phyloP scores from a whole-genome alignment of 2,888 invertebrate genomes.

The Apotomis betuletana region DNA sequence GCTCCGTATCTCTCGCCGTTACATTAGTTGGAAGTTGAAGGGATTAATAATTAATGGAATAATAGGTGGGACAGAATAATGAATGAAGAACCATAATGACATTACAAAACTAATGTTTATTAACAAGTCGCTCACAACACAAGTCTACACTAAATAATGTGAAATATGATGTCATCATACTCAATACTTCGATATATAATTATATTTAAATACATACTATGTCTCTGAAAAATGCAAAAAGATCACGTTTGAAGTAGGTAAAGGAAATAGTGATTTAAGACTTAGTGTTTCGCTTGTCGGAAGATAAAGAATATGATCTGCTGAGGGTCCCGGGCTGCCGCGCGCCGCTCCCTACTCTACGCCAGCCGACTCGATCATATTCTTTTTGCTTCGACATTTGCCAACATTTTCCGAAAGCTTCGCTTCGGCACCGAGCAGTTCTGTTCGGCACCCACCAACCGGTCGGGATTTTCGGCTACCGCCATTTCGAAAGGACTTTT shows the following conservation, averaged over 20 bases:
- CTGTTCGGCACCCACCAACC: slow-evolving; percentile 64
- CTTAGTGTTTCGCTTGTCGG: slow-evolving; percentile 39
- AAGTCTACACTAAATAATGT: slow-evolving; percentile 74
- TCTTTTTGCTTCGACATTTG: slow-evolving; percentile 75
- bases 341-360: slow-evolving; percentile 60
- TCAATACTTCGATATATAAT: slow-evolving; percentile 64
- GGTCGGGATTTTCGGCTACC: slow-evolving; percentile 70
- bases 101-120: slow-evolving; percentile 80
- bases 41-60: slow-evolving; percentile 63
- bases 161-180: slow-evolving; percentile 61
- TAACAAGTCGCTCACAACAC: slow-evolving; percentile 76
- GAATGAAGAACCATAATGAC: slow-evolving; percentile 70
- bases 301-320: slow-evolving; percentile 75
- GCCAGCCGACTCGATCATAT: slow-evolving; percentile 73
- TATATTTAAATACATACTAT: slow-evolving; percentile 61
- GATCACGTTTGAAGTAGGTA: slow-evolving; percentile 56
- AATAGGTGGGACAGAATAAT: slow-evolving; percentile 62
- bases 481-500: slow-evolving; percentile 76
- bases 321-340: slow-evolving; percentile 68
- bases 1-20: neutral
- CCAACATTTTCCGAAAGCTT: slow-evolving; percentile 60
- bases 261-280: slow-evolving; percentile 44
- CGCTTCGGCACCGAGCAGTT: slow-evolving; percentile 64
- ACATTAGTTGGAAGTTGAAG: slow-evolving; percentile 42
- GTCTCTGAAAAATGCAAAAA: slow-evolving; percentile 66